Base-by-base conservation (phyloP, 2,797 vertebrate genomes). In the Anguilla anguilla region DNA sequence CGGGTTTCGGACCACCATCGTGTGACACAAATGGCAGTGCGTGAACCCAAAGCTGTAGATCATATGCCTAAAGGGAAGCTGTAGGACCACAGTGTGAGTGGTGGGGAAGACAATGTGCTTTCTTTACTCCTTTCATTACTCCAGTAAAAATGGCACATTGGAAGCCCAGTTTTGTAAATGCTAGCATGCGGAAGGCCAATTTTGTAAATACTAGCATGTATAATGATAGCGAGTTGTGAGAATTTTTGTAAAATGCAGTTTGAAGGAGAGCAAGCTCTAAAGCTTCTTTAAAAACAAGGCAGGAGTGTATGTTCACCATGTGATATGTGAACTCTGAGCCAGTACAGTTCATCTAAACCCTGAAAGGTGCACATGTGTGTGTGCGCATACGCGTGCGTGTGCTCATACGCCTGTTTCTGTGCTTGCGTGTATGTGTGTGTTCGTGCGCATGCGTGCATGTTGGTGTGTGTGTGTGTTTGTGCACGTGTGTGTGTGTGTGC, bases 291-390 rank as follows among this genome's bases (percentile, higher is more conserved):
- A 51, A 43, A 51, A 10, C 43, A 22, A 51, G 19, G 17, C 35
- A 43, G 35, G 11, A 79, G 22, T 82, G 22, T 49, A 49, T n/a
- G 51, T 51, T 82, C 46, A 51, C 7, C 4, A 49, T 82, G 79
- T n/a, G 19, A 6, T 91, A 92, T 59, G 90, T 43, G n/a, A 55
- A 72, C 82, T 83, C 86, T 86, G 87, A 88, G 43, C 15, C 46
- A 46, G 17, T 91, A 86, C 89, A 89, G 89, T 89, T 91, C 77
- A 85, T 90, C 43, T 90, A 55, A 86, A 77, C 87, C 84, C 51
- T 86, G n/a, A 86, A 57, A 89, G 57, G 84, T 85, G 84, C 0
- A 57, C 31, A 85, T 89, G 51, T 51, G 28, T 11, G 17, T 85
- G 74, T 55, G 28, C 19, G 59, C 59, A 61, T 61, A 59, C 11